These are phyloP conservation scores for Drosophila ananassae DNA, from an alignment of 1,140 invertebrate genomes.

Conservation along the genomic window DNA sequence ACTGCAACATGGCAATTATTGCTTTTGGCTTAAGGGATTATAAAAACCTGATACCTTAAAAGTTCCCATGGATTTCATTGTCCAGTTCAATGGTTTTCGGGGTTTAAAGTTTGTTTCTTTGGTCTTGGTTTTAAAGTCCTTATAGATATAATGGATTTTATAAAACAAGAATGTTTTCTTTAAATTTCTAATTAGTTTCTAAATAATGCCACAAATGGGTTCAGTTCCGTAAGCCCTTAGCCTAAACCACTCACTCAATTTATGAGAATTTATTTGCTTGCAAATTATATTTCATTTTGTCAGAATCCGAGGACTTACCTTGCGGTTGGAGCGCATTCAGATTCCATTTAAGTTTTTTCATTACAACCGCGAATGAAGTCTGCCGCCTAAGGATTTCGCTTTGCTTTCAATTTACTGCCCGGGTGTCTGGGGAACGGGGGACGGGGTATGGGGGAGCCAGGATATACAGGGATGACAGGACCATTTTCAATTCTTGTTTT, in stretches of 20 bases:
- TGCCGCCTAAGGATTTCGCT: constrained; percentile 50
- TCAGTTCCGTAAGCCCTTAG: background rate
- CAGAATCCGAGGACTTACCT: constrained; percentile 6
- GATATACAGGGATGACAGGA: constrained; percentile 26
- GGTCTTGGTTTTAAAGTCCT: background rate
- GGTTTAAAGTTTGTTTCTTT: background rate
- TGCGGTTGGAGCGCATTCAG: constrained; percentile 52
- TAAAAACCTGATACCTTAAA: background rate
- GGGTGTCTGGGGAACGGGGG: background rate
- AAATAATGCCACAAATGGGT: background rate
- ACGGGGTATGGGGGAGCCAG: background rate
- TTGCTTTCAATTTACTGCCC: constrained; percentile 50
- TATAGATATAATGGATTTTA: too few species aligned
- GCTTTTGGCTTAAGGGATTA: constrained; percentile 12
- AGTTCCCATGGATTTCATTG: constrained; percentile 10
- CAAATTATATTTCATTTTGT: constrained; percentile 13
- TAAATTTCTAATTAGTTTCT: background rate
- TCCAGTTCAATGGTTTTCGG: background rate
- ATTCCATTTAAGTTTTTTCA: constrained; percentile 77
- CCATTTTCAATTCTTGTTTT: constrained; percentile 72
- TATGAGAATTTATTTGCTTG: constrained; percentile 4
- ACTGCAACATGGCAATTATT: constrained; percentile 59
- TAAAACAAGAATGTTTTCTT: too few species aligned
- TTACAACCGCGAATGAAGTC: constrained; percentile 49
- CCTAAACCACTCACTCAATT: constrained; percentile 1